Evolutionary conservation across 2,797 vertebrate genomes (phyloP).

Genomic region (Remorina albescens): DNA sequence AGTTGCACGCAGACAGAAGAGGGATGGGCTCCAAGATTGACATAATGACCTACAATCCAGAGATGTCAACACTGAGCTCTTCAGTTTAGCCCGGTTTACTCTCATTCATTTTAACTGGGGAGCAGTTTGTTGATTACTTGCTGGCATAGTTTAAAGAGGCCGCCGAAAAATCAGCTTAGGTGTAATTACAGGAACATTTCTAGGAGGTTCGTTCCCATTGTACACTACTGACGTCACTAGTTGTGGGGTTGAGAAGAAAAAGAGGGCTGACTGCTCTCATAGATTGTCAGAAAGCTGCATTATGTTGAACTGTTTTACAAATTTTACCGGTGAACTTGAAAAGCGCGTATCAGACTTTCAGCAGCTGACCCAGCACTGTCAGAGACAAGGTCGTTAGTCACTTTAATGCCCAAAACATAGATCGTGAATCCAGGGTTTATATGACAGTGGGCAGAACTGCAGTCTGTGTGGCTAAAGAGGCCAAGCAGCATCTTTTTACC

Average conservation of each 20-base stretch:
- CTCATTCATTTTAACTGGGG: background rate
- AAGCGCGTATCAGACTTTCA: too few species aligned
- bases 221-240: background rate
- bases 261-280: background rate
- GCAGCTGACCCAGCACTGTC: background rate
- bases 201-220: background rate
- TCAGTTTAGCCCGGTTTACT: background rate
- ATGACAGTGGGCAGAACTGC: background rate
- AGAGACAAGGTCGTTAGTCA: background rate
- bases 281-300: background rate
- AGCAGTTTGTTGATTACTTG: background rate
- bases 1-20: background rate
- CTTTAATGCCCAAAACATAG: background rate
- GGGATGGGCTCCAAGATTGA: constrained; percentile 11
- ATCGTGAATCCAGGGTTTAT: background rate
- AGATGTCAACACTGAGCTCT: background rate
- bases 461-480: constrained; percentile 12
- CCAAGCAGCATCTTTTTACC: background rate
- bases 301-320: background rate
- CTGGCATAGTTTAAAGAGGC: background rate
- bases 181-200: background rate
- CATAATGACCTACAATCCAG: constrained; percentile 48
- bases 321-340: background rate
- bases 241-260: too few species aligned
- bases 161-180: background rate